These are phyloP conservation scores for Noturus placidus DNA, from an alignment of 2,113 vertebrate genomes.

Conservation along the genomic window DNA sequence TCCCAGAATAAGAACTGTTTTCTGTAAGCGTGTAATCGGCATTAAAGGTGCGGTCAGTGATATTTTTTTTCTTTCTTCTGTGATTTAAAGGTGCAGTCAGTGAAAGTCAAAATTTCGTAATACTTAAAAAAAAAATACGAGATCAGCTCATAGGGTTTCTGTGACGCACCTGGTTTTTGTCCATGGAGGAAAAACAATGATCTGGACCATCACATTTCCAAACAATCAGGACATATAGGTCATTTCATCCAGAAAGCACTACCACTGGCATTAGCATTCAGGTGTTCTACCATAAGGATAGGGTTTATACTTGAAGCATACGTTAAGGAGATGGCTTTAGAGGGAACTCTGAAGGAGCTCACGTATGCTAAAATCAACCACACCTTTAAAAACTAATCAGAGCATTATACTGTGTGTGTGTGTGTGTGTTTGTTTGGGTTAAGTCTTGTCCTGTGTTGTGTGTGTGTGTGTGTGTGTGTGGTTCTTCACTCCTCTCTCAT, in stretches of 20 bases:
- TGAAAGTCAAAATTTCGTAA: not conserved
- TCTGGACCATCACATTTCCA: not conserved
- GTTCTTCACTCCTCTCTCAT: slow-evolving; percentile 30
- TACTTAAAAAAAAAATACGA: not conserved
- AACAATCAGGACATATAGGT: not conserved
- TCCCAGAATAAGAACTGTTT: not conserved
- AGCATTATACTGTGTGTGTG: not conserved
- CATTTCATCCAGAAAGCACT: not conserved
- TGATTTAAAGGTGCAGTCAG: not conserved
- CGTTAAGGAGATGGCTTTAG: not conserved
- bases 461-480: slow-evolving; percentile 10
- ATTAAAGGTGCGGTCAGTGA: not conserved
- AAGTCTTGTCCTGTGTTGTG: slow-evolving; percentile 3
- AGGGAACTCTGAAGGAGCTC: not conserved
- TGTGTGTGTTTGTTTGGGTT: not conserved
- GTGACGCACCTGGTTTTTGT: not conserved
- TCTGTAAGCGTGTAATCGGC: not conserved
- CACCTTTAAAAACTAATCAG: not conserved
- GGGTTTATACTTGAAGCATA: not conserved
- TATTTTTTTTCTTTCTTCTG: not conserved
- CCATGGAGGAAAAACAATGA: not conserved
- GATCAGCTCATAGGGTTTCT: not conserved
- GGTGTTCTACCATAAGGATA: not conserved
- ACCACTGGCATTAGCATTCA: not conserved
- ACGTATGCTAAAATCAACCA: not conserved